Evolutionary conservation across 2,888 invertebrate species (phyloP), one percentile per base, ranked within the genome.

Genomic region (Geophilus truncorum): DNA sequence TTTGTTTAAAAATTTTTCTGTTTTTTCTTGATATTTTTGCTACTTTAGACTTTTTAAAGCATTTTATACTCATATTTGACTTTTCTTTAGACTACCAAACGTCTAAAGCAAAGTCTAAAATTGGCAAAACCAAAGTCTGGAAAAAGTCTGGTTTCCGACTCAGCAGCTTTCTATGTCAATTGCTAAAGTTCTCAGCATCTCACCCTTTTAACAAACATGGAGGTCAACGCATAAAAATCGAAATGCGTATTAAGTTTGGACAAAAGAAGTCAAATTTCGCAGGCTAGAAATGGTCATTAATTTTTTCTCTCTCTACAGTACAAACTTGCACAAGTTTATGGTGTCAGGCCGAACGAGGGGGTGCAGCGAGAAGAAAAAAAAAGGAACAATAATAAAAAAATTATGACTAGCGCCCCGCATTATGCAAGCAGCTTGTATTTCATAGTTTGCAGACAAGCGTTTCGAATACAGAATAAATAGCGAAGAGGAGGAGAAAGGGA

Each of bases 341-440:
- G 23, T 23, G 57, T 62, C 23, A 23, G 57, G 40, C 40, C 40
- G n/a, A 40, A n/a, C 12, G 40, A 40, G 40, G 40, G 40, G 12
- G n/a, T 15, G 40, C n/a, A n/a, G n/a, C n/a, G n/a, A n/a, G n/a
- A n/a, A 40, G 40, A n/a, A 40, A 40, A n/a, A 40, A 40, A 40
- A 40, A 40, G 57, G 21, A 62, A 62, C 57, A 62, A 62, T 21
- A 62, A 62, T 21, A 62, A 5, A 23, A 62, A 62, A 62, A 62
- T 62, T 62, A 62, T 62, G 23, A 21, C 23, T 23, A 62, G 57
- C 57, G 57, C 21, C 57, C 57, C 21, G 18, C 57, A 62, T 62
- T 62, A 62, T 62, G 57, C 57, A 62, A 62, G 57, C 57, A 62
- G 57, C 57, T 62, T 62, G 57, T 62, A 62, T 62, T 62, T 62